Percentiles rank a stretch among this genome's conserved stretches.
phyloP scores from a whole-genome alignment of 2,113 vertebrate species.

The Pelmatolapia mariae region DNA sequence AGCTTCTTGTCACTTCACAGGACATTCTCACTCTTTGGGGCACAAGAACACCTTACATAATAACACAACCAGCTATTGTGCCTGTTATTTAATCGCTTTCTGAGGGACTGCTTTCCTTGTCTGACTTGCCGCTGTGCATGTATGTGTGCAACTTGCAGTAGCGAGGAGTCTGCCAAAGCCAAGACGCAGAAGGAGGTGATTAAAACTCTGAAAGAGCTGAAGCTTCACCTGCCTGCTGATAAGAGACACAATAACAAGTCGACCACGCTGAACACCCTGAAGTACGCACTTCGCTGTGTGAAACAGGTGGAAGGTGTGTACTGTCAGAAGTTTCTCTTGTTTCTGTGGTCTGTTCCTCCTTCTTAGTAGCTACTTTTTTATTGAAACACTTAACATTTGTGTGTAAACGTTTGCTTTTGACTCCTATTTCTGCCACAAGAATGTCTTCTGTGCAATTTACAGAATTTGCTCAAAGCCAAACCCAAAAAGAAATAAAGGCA shows the following conservation, averaged over 20 bases:
- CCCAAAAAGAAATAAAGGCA: neutral
- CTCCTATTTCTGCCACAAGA: neutral
- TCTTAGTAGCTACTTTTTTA: neutral
- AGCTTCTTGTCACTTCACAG: neutral
- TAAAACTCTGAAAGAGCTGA: slow-evolving; percentile 86
- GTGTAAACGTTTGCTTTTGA: neutral
- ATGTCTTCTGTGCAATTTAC: neutral
- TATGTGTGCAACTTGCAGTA: slow-evolving; percentile 66
- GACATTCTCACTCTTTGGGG: neutral
- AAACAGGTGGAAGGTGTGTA: slow-evolving; percentile 92
- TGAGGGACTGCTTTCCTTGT: neutral
- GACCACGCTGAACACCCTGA: slow-evolving; percentile 80
- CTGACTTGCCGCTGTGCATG: neutral
- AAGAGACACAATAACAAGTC: slow-evolving; percentile 82
- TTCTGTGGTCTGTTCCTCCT: neutral
- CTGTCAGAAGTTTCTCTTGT: neutral
- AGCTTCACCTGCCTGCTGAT: slow-evolving; percentile 83
- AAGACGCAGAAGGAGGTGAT: slow-evolving; percentile 88
- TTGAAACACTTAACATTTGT: neutral
- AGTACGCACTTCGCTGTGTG: slow-evolving; percentile 89
- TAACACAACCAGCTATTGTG: neutral
- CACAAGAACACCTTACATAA: neutral
- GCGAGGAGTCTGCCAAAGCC: slow-evolving; percentile 85
- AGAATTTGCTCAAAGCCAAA: neutral
- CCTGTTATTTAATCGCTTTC: neutral